Percentiles rank a stretch among this genome's conserved stretches.
These are phyloP conservation scores for Gnathonemus longibarbis DNA, from an alignment of 2,113 vertebrate species.

Conservation along the genomic window DNA sequence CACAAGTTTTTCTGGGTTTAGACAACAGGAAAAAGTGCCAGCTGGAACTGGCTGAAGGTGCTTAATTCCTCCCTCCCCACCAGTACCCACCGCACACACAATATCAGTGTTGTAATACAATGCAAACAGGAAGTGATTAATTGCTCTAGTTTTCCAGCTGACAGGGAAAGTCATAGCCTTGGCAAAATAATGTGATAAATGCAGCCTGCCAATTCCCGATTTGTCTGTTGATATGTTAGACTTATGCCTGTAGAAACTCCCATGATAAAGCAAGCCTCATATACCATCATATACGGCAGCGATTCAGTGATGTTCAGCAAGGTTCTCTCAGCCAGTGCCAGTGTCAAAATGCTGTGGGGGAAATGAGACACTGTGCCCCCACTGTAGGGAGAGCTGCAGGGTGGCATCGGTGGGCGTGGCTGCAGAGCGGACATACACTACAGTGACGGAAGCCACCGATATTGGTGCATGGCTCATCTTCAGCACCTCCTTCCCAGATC, in stretches of 20 bases:
- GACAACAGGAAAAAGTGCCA: not conserved
- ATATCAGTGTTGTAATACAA: not conserved
- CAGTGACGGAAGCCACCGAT: not conserved
- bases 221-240: not conserved
- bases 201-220: not conserved
- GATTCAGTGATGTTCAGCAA: not conserved
- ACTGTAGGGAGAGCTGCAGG: not conserved
- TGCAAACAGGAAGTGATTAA: slow-evolving; percentile 1
- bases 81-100: not conserved
- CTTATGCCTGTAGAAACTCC: not conserved
- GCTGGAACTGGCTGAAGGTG: not conserved
- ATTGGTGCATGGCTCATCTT: not conserved
- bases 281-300: not conserved
- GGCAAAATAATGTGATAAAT: not conserved
- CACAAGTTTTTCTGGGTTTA: not conserved
- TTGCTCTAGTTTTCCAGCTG: not conserved
- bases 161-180: not conserved
- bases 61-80: not conserved
- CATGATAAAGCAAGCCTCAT: not conserved
- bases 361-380: not conserved
- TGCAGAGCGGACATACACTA: not conserved
- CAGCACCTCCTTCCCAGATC: not conserved
- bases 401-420: not conserved
- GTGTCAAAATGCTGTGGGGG: not conserved
- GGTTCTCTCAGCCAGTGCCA: not conserved